Evolutionary conservation across 2,888 invertebrate genomes (phyloP), one percentile per base, ranked within the genome.

Genomic region (Axea sp.): DNA sequence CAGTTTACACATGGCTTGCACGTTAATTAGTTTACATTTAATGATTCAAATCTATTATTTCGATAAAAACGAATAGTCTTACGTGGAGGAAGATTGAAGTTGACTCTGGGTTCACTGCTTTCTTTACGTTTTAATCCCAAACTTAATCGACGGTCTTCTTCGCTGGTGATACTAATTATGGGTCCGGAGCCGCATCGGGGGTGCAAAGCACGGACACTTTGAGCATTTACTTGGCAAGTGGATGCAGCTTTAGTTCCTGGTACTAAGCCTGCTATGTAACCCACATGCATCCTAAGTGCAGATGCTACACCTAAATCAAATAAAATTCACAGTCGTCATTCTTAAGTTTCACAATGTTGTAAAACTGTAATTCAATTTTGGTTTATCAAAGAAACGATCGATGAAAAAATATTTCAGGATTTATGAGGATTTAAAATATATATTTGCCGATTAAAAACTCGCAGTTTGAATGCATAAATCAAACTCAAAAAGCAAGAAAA

Each of bases 271-370:
- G 93, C 92, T 62, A 93, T 92, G 87, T 93, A 91, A 0, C 93
- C 93, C 82, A 93, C 92, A 79, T 93, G 93, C 80, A 92, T 91
- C 82, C 91, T 91, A n/a, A 93, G 86, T 1, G 93, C 93, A 2
- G 93, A 90, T 3, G 92, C 93, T 43, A 92, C 91, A 33, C 92
- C 92, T 81, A 75, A 26, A 75, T 47, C 9, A 5, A 41, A 9
- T 19, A 19, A 28, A 71, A 47, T 59, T 47, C 1, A 6, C 11
- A 39, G 5, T 6, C 1, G 17, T 60, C 7, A 47, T 12, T 37
- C 15, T n/a, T 2, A 14, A 37, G 5, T 45, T 59, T 11, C 26
- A 8, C 14, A 15, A 53, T 4, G 3, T 7, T 28, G 3, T 8
- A 37, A 4, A 14, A 4, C 5, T 45, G 15, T 9, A 28, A 15